Base-by-base conservation (phyloP, 2,888 invertebrate species). In the Ochlodes sylvanus region DNA sequence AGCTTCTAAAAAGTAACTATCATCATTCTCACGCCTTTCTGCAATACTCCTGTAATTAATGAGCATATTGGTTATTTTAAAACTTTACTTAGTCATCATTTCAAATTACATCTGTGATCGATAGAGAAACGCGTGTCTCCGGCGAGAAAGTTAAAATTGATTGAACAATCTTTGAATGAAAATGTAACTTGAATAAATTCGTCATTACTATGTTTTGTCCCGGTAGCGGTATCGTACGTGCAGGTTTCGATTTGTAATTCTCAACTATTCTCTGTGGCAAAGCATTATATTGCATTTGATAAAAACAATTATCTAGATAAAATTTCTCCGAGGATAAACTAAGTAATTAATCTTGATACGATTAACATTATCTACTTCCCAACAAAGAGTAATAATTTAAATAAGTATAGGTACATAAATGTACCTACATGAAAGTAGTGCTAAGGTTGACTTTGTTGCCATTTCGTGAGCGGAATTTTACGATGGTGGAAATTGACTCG, bases 401-500 rank as follows among this genome's bases (percentile, higher is more conserved):
- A 5, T 27, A 27, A 27, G 27, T n/a, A n/a, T n/a, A n/a, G n/a
- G 32, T 5, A 34, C 32, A 34, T 34, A 34, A 34, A 3, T 34
- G 32, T 34, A 5, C 1, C 3, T 50, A 12, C 2, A 21, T 6
- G 21, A 9, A 14, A 52, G 19, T 19, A n/a, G 5, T 32, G 14
- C 9, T 54, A 32, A 15, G 21, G 27, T 54, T 60, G 41, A 47
- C 21, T 15, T 19, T 41, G 60, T 70, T 69, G 68, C 58, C 63
- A 67, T 70, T 70, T 68, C 72, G 69, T 72, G 69, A 62, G 56
- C 50, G 17, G 44, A 32, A 44, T 67, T 63, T 67, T 50, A 63
- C 34, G 64, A 56, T 56, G 34, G 15, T 68, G 66, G 54, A 64
- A 69, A 70, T 70, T 72, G 69, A 70, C 64, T 70, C 69, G 65